Conservation (phyloP, 1,140 invertebrate genomes). For the Arion vulgaris region DNA sequence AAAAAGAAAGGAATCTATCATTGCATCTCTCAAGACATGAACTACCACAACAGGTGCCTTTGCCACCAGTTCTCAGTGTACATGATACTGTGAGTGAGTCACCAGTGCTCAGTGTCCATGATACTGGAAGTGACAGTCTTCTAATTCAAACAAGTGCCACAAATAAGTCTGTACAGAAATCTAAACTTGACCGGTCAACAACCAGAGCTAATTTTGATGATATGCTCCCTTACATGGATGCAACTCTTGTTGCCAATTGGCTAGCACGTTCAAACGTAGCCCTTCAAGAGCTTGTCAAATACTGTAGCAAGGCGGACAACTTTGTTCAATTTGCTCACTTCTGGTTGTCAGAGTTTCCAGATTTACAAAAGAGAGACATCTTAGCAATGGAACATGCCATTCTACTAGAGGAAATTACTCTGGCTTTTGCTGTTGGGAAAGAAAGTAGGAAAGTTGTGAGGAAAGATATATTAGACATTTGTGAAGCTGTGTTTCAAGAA, state of each 20-base stretch:
- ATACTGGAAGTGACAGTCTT: constrained; percentile 3
- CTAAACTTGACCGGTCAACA: not conserved
- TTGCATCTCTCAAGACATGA: constrained; percentile 52
- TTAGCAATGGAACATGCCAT: constrained; percentile 70
- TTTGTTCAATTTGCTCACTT: constrained; percentile 72
- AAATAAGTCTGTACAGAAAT: not conserved
- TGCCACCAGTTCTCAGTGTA: constrained; percentile 54
- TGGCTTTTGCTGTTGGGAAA: constrained; percentile 68
- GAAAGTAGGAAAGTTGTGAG: constrained; percentile 60
- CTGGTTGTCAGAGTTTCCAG: constrained; percentile 69
- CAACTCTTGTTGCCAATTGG: constrained; percentile 70
- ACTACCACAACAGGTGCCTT: constrained; percentile 54
- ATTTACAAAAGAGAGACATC: constrained; percentile 66
- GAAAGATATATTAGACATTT: constrained; percentile 60
- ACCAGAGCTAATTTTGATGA: constrained; percentile 62
- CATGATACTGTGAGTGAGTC: not conserved
- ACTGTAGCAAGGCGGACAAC: constrained; percentile 60
- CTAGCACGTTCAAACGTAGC: constrained; percentile 63
- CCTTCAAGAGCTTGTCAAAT: constrained; percentile 60
- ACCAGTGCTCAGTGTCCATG: constrained; percentile 45
- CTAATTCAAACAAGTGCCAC: constrained; percentile 19
- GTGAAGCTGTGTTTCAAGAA: constrained; percentile 68
- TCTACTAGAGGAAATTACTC: constrained; percentile 65
- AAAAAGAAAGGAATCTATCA: constrained; percentile 39
- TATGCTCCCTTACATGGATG: constrained; percentile 68